A percentile compares a stretch with the other conserved stretches of the same genome.
These are phyloP conservation scores for Dreissena rostriformis DNA, from an alignment of 1,140 invertebrate genomes.

Conservation along the genomic window DNA sequence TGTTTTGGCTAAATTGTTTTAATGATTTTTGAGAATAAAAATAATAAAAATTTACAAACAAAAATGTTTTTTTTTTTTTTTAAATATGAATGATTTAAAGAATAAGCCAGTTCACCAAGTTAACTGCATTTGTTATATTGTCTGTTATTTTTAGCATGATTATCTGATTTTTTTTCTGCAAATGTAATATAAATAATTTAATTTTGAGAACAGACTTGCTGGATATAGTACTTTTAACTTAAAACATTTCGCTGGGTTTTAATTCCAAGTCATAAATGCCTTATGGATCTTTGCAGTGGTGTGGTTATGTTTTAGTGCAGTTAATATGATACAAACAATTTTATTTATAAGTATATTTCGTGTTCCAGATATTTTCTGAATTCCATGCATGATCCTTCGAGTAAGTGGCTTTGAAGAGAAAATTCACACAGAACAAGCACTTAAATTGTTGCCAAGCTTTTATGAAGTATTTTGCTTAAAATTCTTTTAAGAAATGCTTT, in stretches of 20 bases:
- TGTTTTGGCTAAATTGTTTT: too few relatives aligned
- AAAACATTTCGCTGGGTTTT: background rate
- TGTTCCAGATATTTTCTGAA: background rate
- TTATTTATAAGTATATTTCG: background rate
- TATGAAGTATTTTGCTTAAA: background rate
- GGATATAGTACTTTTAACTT: background rate
- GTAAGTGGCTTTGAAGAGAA: background rate
- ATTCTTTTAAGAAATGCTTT: background rate
- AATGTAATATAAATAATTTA: background rate
- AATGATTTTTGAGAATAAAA: too few relatives aligned
- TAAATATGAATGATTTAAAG: too few relatives aligned
- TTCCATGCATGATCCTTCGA: background rate
- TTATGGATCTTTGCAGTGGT: slow-evolving; percentile 47
- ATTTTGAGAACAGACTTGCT: background rate
- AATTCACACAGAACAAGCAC: background rate
- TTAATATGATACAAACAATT: background rate
- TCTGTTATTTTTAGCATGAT: background rate
- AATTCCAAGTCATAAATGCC: background rate
- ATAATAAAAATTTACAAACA: too few relatives aligned
- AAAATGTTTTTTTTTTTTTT: too few relatives aligned
- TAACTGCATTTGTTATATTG: background rate
- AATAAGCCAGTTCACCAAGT: too few relatives aligned
- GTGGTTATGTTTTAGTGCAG: background rate
- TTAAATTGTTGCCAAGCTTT: background rate
- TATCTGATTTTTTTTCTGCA: background rate